Base-by-base conservation (phyloP, 2,797 vertebrate genomes). In the Catostomus latipinnis region DNA sequence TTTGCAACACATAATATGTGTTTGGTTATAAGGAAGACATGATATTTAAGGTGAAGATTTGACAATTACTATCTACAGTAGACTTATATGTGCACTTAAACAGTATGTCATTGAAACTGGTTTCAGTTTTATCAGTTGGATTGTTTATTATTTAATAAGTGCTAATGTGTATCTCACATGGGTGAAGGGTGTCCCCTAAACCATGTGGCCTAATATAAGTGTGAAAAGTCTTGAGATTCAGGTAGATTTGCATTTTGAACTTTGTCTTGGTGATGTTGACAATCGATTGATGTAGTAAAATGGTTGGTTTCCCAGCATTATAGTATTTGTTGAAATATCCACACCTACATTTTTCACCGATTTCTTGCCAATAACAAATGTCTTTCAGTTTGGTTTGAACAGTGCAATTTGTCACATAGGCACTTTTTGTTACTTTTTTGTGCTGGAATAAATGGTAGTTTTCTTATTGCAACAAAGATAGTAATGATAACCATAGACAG, bases 381-480 rank as follows among this genome's bases (percentile, higher is more conserved):
- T 53, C 61, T 16, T n/a, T 71, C 6, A 1, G 45, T 78, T 54
- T 63, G 76, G 5, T 78, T 74, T 63, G 46, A 54, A 54, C 46
- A 11, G 57, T 70, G 56, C 66, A 70, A 77, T 69, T 48, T 70
- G 66, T 71, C 54, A 10, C 14, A 60, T 13, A 46, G 46, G n/a
- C 57, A 78, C 67, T 78, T 63, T 43, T 60, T 56, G 34, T 67
- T 50, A 3, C 22, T 75, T 5, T 78, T 72, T 22, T 16, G 53
- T 72, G 70, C 69, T 81, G 53, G 63, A 82, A 79, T 80, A 80
- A 80, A 80, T 10, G 9, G 45, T 73, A 43, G 45, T 49, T 70
- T 80, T 80, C 70, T 53, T 77, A 43, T 43, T 77, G 54, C 43
- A 14, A 34, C 43, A 9, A 56, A 65, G 1, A 5, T 4, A 60